phyloP scores from a whole-genome alignment of 2,888 invertebrate genomes.

The Rhyacophila evoluta region DNA sequence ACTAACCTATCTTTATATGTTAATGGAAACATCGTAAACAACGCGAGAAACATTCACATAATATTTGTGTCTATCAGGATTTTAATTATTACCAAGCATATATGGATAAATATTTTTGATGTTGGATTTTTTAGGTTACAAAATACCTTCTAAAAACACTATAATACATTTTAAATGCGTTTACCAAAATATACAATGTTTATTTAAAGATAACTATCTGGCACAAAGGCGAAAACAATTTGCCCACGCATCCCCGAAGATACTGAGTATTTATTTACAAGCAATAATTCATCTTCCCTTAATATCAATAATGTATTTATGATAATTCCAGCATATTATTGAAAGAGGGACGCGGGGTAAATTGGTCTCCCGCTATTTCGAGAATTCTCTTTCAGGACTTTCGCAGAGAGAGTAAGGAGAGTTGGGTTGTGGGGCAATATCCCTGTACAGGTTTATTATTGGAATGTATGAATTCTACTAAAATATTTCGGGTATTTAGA shows the following conservation, averaged over 20 bases:
- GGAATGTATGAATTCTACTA: slow-evolving; percentile 51
- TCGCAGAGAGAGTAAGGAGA: background rate
- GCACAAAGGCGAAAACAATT: background rate
- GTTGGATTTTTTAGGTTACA: no score
- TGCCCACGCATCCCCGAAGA: background rate
- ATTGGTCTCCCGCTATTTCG: slow-evolving; percentile 28
- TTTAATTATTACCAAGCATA: no score
- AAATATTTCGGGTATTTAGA: slow-evolving; percentile 40
- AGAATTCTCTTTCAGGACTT: slow-evolving; percentile 38
- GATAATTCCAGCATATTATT: slow-evolving; percentile 34
- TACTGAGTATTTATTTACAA: background rate
- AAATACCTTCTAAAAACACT: no score
- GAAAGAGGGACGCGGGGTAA: background rate
- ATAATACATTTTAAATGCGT: no score
- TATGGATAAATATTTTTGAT: no score
- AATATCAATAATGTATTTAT: slow-evolving; percentile 29
- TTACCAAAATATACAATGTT: no score
- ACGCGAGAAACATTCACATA: no score
- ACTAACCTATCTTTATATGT: no score
- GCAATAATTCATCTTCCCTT: background rate
- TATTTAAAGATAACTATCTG: no score
- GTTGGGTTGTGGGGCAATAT: background rate
- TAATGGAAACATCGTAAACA: no score
- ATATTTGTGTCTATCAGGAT: no score
- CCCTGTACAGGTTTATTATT: slow-evolving; percentile 43